Conservation (phyloP, 2,113 vertebrate genomes). For the Dipodomys merriami region DNA sequence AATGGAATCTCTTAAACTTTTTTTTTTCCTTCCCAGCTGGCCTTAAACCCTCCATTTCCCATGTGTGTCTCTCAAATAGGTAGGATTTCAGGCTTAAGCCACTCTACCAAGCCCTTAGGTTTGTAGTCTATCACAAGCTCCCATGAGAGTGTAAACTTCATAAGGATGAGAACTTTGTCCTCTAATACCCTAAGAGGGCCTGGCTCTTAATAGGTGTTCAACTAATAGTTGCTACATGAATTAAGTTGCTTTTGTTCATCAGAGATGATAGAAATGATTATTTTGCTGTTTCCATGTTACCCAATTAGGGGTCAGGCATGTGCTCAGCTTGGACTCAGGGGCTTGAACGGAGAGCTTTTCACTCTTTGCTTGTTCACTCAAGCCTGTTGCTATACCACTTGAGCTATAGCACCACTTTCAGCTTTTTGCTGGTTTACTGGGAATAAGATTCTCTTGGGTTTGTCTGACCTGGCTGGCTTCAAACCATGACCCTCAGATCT, state of each 20-base stretch:
- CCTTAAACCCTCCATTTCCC: too few species aligned
- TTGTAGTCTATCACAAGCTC: not conserved
- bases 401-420: too few species aligned
- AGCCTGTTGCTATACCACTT: too few species aligned
- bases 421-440: too few species aligned
- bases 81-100: not conserved
- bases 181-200: not conserved
- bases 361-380: too few species aligned
- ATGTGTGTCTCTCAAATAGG: too few species aligned
- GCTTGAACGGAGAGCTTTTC: too few species aligned
- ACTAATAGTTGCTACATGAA: not conserved
- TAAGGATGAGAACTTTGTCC: not conserved
- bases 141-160: not conserved
- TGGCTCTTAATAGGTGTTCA: not conserved
- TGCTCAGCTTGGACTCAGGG: not conserved
- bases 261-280: not conserved
- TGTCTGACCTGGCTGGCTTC: too few species aligned
- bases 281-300: not conserved
- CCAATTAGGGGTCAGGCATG: accelerated
- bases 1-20: too few species aligned
- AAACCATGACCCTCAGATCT: too few species aligned
- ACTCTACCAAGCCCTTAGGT: not conserved
- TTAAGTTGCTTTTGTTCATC: not conserved
- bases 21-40: too few species aligned
- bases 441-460: too few species aligned